Evolutionary conservation across 2,888 invertebrate species (phyloP), one percentile per base, ranked within the genome.

Genomic region (Morpho helenor): DNA sequence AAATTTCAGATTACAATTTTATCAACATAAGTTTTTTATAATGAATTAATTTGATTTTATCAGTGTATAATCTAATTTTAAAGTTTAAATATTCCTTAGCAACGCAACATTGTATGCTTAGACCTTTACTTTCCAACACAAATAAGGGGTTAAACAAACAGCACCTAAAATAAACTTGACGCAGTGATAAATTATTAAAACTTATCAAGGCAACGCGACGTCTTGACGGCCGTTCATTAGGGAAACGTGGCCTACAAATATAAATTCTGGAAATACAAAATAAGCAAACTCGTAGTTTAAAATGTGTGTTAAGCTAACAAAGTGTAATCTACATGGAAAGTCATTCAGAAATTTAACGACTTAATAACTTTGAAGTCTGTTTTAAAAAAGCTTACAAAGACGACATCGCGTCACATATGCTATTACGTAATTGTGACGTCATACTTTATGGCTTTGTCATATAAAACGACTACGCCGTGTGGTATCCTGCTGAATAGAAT

Each of bases 101-200:
- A 56, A 41, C 56, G 41, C 49, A 49, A 56, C 59, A 59, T 61
- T 57, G 54, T 59, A 57, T 16, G 55, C 52, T 59, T 61, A 56
- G 56, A 54, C 59, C 64, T 53, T 59, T 56, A 59, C 57, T 61
- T 62, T 52, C 59, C 56, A 53, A 57, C 64, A 59, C 61, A 64
- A 67, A 66, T 64, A 61, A 62, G 61, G 61, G 61, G 55, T 58
- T 56, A 52, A 62, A 58, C 57, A 64, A 64, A 64, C 64, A 64
- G 57, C 62, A 59, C 63, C 63, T 67, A 66, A 68, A 66, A 67
- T 69, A 63, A 66, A 67, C 67, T 63, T 65, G 67, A 68, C 68
- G 63, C 49, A 49, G 61, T 63, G 67, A 68, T 68, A 68, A 68
- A 68, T 68, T 66, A 66, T 67, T 68, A 62, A 66, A 66, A 67